A percentile compares a stretch with the other conserved stretches of the same genome.
Conservation (phyloP, 2,888 invertebrate genomes). For the Diadegma fenestrale region DNA sequence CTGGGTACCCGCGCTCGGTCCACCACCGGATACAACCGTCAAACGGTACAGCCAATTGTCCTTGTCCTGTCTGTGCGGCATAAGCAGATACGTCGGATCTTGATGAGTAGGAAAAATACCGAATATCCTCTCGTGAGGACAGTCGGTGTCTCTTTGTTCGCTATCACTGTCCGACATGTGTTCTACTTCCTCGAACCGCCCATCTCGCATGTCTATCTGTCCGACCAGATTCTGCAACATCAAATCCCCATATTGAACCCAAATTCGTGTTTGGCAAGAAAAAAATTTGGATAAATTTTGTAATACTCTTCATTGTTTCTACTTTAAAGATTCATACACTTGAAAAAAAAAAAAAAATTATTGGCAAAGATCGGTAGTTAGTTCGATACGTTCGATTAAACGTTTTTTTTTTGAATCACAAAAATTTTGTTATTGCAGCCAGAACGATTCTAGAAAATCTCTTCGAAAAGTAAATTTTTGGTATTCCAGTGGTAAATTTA, state of each 20-base stretch:
- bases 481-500: too few relatives aligned
- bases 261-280: too few relatives aligned
- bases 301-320: too few relatives aligned
- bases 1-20: conserved; percentile 96
- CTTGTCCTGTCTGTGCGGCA: conserved; percentile 97
- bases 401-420: too few relatives aligned
- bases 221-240: conserved; percentile 93
- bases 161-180: conserved; percentile 96
- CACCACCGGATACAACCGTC: conserved; percentile 97
- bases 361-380: too few relatives aligned
- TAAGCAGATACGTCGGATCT: conserved; percentile 97
- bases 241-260: neutral
- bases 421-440: too few relatives aligned
- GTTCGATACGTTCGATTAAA: too few relatives aligned
- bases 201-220: conserved; percentile 98
- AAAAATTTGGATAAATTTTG: too few relatives aligned
- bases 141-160: conserved; percentile 92
- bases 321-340: too few relatives aligned
- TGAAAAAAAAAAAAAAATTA: too few relatives aligned
- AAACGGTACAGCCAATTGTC: conserved; percentile 94
- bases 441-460: too few relatives aligned
- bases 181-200: conserved; percentile 97
- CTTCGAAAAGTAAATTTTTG: too few relatives aligned
- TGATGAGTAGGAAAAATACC: conserved; percentile 97
- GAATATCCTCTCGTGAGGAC: conserved; percentile 92